Conservation (phyloP, 2,113 vertebrate species). For the Eurypyga helias region DNA sequence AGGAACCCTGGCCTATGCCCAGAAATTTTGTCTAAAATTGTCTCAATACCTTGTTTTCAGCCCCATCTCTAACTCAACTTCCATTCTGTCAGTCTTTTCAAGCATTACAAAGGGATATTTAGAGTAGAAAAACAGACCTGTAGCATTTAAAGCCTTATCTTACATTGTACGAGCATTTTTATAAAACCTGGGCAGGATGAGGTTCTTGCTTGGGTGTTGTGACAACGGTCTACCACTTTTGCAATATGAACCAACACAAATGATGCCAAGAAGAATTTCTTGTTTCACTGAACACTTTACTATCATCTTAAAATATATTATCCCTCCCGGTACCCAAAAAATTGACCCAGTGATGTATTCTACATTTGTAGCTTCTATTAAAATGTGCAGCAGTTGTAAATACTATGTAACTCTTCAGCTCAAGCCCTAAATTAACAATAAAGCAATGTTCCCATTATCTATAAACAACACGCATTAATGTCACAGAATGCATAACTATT, state of each 20-base stretch:
- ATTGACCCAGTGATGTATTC: background rate
- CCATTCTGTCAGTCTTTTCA: background rate
- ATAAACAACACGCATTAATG: constrained; percentile 16
- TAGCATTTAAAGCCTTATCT: background rate
- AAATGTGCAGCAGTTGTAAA: background rate
- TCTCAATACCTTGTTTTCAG: background rate
- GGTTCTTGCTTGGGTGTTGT: background rate
- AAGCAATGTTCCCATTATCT: background rate
- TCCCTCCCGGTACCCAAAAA: background rate
- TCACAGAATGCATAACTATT: background rate
- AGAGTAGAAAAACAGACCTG: background rate
- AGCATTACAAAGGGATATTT: background rate
- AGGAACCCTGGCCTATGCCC: background rate
- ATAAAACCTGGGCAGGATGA: background rate
- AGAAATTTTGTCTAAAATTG: background rate
- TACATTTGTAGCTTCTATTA: background rate
- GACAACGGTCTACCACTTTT: background rate
- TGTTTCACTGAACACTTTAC: background rate
- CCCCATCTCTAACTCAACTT: background rate
- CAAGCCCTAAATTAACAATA: background rate
- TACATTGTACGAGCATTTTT: background rate
- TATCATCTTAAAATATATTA: background rate
- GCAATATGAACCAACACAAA: background rate
- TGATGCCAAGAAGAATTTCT: background rate
- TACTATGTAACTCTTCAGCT: background rate